These are phyloP conservation scores for Variabilichromis moorii DNA, from an alignment of 2,113 vertebrate species.

Conservation along the genomic window DNA sequence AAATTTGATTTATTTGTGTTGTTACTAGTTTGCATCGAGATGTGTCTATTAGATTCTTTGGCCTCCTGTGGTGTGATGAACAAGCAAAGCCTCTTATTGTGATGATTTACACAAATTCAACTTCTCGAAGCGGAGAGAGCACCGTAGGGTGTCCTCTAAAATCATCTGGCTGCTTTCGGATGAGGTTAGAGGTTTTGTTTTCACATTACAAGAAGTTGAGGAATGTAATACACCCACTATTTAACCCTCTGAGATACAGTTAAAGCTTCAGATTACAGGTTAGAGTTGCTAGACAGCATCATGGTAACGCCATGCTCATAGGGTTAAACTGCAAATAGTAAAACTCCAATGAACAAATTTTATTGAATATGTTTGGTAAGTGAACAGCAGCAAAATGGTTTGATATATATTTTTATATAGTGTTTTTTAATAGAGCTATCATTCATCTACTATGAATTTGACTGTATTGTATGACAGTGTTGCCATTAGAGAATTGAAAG, in stretches of 20 bases:
- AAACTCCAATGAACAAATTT: constrained; percentile 78
- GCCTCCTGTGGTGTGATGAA: constrained; percentile 65
- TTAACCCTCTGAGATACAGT: constrained; percentile 72
- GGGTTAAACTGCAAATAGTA: constrained; percentile 78
- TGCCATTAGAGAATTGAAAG: constrained; percentile 53
- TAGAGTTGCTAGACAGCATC: background rate
- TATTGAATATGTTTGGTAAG: constrained; percentile 72
- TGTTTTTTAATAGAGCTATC: constrained; percentile 50
- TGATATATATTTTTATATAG: constrained; percentile 38
- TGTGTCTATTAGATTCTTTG: constrained; percentile 66
- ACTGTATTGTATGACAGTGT: constrained; percentile 72
- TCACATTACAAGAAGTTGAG: constrained; percentile 60
- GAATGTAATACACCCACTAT: constrained; percentile 69
- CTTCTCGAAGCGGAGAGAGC: constrained; percentile 2
- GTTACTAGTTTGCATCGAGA: constrained; percentile 73
- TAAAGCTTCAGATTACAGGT: background rate
- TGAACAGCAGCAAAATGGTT: constrained; percentile 93
- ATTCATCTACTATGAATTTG: constrained; percentile 63
- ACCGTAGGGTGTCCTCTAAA: constrained; percentile 5
- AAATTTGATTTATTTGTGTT: constrained; percentile 78
- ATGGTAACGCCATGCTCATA: constrained; percentile 45
- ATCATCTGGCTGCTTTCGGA: constrained; percentile 26
- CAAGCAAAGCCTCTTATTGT: constrained; percentile 54
- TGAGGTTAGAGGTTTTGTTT: constrained; percentile 49
- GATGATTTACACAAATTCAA: constrained; percentile 43